Conservation (phyloP, 2,797 vertebrate species). For the Salmo trutta region DNA sequence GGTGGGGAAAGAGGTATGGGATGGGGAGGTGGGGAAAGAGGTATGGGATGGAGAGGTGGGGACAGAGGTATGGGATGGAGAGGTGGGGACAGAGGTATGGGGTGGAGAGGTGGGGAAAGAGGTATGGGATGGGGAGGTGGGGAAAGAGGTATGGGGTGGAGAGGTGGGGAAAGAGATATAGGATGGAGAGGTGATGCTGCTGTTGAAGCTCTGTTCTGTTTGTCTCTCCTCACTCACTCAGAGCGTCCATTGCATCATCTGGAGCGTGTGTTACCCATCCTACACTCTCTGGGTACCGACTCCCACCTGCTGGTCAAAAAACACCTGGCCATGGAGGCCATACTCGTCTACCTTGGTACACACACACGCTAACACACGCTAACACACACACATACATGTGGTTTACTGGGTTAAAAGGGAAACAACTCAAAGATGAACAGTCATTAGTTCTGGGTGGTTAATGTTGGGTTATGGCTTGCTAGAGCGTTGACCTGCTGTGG, state of each 20-base stretch:
- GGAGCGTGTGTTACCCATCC: slow-evolving; percentile 88
- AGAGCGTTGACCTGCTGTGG: too few relatives aligned
- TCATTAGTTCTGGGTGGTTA: too few relatives aligned
- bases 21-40: too few relatives aligned
- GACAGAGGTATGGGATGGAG: too few relatives aligned
- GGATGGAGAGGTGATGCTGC: neutral
- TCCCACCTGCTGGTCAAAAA: slow-evolving; percentile 90
- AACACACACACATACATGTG: neutral
- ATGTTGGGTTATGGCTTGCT: too few relatives aligned
- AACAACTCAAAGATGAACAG: too few relatives aligned
- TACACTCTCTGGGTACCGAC: slow-evolving; percentile 84
- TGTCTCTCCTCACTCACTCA: slow-evolving; percentile 49
- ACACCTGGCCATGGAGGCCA: slow-evolving; percentile 84
- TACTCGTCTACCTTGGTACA: slow-evolving; percentile 86
- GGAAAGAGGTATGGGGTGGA: neutral
- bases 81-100: too few relatives aligned
- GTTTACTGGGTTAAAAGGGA: too few relatives aligned
- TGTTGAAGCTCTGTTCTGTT: neutral
- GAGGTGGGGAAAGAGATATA: slow-evolving; percentile 6
- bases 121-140: too few relatives aligned
- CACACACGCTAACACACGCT: neutral
- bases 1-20: too few relatives aligned
- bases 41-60: too few relatives aligned
- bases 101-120: too few relatives aligned
- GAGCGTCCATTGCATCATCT: slow-evolving; percentile 90